Conservation (phyloP, 2,797 vertebrate genomes). For the Steatocranus sp. region DNA sequence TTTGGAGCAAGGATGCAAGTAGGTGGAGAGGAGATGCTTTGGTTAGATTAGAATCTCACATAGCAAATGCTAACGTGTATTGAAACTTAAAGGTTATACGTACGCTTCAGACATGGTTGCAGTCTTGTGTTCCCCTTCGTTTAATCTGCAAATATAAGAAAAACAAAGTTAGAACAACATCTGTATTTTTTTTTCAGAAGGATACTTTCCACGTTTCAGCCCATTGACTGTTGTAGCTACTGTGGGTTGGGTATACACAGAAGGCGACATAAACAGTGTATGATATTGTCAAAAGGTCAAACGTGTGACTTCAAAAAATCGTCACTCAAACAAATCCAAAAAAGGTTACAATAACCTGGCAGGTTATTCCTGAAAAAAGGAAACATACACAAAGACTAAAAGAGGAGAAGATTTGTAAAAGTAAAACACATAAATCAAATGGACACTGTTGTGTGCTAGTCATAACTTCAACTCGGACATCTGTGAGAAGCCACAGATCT, state of each 20-base stretch:
- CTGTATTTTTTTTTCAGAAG: background rate
- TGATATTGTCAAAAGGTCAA: conserved; percentile 50
- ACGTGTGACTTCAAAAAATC: background rate
- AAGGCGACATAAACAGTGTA: background rate
- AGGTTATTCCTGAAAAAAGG: background rate
- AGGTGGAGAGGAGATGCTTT: background rate
- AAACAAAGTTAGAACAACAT: background rate
- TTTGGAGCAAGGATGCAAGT: background rate
- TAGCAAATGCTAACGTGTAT: background rate
- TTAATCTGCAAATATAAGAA: background rate
- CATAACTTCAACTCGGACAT: background rate
- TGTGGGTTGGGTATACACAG: background rate
- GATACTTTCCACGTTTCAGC: background rate
- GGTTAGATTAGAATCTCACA: background rate
- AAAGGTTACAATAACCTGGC: background rate
- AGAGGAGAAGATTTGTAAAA: background rate
- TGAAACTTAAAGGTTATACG: conserved; percentile 15
- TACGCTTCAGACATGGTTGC: conserved; percentile 69
- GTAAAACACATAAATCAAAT: background rate
- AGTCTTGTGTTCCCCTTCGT: conserved; percentile 2
- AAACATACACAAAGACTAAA: background rate
- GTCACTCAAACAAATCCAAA: background rate
- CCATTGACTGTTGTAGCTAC: background rate
- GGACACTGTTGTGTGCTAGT: conserved; percentile 5
- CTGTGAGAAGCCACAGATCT: background rate